Evolutionary conservation across 2,113 vertebrate species (phyloP).

Genomic region (Corythaixoides concolor): DNA sequence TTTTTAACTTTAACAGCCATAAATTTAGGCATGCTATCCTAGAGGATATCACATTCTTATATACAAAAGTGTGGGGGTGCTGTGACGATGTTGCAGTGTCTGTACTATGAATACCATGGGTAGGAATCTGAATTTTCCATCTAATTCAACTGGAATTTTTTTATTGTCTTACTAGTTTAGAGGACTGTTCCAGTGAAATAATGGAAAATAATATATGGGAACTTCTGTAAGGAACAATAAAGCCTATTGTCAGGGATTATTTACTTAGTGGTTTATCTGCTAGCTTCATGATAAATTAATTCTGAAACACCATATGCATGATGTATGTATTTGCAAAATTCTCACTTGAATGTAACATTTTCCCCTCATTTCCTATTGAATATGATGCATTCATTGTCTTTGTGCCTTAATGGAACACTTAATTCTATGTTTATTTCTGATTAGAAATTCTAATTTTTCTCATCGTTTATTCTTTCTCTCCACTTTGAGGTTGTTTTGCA

Average conservation of each 20-base stretch:
- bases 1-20: neutral
- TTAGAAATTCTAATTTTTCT: neutral
- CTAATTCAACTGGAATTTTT: neutral
- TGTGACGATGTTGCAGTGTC: neutral
- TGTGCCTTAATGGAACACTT: neutral
- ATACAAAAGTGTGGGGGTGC: neutral
- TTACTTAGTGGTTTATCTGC: neutral
- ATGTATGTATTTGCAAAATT: neutral
- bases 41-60: neutral
- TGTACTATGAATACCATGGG: neutral
- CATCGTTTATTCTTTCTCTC: neutral
- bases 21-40: neutral
- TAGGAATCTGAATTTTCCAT: neutral
- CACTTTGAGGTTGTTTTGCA: neutral
- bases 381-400: neutral
- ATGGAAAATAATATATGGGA: neutral
- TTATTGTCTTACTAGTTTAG: neutral
- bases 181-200: neutral
- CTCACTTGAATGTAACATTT: neutral
- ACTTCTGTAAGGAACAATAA: neutral
- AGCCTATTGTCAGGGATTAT: neutral
- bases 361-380: neutral
- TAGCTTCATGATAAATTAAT: neutral
- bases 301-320: neutral
- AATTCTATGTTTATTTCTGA: neutral